A percentile compares a stretch with the other conserved stretches of the same genome.
Conservation (phyloP, 1,140 invertebrate species). For the Stenopsyche tienmushanensis region DNA sequence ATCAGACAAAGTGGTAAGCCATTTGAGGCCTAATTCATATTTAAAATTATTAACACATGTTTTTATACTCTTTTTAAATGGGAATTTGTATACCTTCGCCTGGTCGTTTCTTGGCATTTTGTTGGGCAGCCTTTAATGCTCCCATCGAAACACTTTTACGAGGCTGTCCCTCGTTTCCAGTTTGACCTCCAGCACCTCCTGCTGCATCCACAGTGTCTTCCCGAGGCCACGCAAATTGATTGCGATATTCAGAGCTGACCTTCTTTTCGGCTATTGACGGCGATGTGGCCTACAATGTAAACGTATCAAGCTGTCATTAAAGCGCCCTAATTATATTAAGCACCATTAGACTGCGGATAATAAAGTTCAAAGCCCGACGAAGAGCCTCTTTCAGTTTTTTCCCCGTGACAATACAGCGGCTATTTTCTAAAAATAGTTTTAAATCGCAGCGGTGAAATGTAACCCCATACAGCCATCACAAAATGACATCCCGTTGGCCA, state of each 20-base stretch:
- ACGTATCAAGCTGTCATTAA: not conserved
- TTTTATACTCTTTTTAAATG: too few relatives aligned
- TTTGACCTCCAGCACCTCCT: constrained; percentile 49
- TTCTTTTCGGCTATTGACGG: constrained; percentile 34
- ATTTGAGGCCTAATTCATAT: too few relatives aligned
- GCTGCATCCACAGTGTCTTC: constrained; percentile 57
- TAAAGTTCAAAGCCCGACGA: too few relatives aligned
- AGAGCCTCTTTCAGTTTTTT: too few relatives aligned
- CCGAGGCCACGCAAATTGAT: constrained; percentile 86
- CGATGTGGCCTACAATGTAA: constrained; percentile 25
- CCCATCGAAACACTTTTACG: constrained; percentile 85
- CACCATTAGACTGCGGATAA: not conserved
- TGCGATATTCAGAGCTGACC: constrained; percentile 77
- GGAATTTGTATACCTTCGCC: constrained; percentile 61
- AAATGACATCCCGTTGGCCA: too few relatives aligned
- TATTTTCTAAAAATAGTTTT: too few relatives aligned
- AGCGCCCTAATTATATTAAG: not conserved
- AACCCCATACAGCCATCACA: too few relatives aligned
- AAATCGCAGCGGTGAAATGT: too few relatives aligned
- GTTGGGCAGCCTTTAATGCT: constrained; percentile 69
- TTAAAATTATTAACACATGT: too few relatives aligned
- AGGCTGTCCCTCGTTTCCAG: constrained; percentile 58
- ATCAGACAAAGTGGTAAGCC: too few relatives aligned
- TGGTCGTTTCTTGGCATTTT: constrained; percentile 59
- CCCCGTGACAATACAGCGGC: too few relatives aligned